Percentiles rank a stretch among this genome's conserved stretches.
Evolutionary conservation across 2,797 vertebrate genomes (phyloP).

Genomic region (Sciaenops ocellatus): DNA sequence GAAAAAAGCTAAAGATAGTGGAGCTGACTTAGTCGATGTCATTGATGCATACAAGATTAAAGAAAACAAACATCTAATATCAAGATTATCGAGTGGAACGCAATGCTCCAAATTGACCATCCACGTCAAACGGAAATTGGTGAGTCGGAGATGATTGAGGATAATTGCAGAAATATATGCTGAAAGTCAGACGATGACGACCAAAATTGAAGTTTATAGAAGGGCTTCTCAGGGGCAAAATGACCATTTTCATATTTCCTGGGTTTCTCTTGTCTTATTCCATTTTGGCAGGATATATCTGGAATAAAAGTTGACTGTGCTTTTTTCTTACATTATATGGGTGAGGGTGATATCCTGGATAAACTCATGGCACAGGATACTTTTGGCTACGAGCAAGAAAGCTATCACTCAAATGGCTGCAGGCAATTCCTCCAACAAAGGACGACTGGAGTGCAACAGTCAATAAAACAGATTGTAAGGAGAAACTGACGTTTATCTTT

Average conservation of each 20-base stretch:
- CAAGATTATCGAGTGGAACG: not conserved
- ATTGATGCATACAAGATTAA: not conserved
- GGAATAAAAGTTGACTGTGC: not conserved
- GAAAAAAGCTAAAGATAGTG: not conserved
- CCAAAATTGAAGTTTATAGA: not conserved
- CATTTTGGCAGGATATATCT: slow-evolving; percentile 6
- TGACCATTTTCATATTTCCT: not conserved
- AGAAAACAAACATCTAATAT: not conserved
- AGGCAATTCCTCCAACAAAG: slow-evolving; percentile 2
- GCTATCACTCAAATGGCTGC: not conserved
- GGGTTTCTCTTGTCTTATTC: not conserved
- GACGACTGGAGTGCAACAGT: slow-evolving; percentile 1
- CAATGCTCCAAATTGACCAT: not conserved
- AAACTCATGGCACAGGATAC: not conserved
- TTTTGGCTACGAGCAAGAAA: slow-evolving; percentile 1
- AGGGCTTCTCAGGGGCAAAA: not conserved
- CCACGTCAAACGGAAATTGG: not conserved
- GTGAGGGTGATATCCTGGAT: not conserved
- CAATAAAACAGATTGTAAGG: not conserved
- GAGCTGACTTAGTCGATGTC: not conserved
- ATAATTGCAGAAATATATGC: slow-evolving; percentile 8
- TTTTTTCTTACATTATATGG: slow-evolving; percentile 6
- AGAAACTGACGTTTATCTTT: slow-evolving; percentile 3
- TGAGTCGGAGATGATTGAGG: not conserved
- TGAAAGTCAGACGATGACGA: not conserved